A percentile compares a stretch with the other conserved stretches of the same genome.
phyloP scores from a whole-genome alignment of 2,797 vertebrate species.

The Margarornis squamiger region DNA sequence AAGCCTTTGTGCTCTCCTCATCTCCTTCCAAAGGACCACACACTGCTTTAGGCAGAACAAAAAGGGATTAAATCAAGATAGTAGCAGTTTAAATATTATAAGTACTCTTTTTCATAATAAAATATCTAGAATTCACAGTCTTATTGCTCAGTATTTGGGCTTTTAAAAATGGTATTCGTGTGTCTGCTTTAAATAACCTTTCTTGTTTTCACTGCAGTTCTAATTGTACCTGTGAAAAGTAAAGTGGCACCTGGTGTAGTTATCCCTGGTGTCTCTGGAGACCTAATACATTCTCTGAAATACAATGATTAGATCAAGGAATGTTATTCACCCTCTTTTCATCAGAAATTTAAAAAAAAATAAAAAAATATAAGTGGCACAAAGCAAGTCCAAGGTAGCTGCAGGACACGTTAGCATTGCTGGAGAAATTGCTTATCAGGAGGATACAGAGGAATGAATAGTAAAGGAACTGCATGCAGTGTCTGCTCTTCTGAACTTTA shows the following conservation, averaged over 20 bases:
- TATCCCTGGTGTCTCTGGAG: slow-evolving; percentile 9
- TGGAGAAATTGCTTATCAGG: neutral
- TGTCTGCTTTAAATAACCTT: neutral
- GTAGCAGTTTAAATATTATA: slow-evolving; percentile 17
- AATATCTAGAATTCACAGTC: neutral
- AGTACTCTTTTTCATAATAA: neutral
- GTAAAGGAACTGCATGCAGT: neutral
- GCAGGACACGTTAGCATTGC: neutral
- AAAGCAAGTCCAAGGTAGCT: neutral
- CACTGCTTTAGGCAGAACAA: neutral
- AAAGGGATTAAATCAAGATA: slow-evolving; percentile 19
- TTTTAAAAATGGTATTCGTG: neutral
- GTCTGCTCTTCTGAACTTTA: neutral
- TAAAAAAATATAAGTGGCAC: neutral
- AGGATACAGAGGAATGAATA: neutral
- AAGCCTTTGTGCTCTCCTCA: neutral
- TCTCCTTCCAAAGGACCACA: neutral
- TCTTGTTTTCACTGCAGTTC: slow-evolving; percentile 3
- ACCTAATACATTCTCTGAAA: neutral
- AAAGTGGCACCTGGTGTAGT: neutral
- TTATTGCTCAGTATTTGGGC: neutral
- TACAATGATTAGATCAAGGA: neutral
- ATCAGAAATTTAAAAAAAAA: slow-evolving; percentile 17
- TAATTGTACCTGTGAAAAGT: slow-evolving; percentile 18
- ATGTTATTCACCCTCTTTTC: neutral